Percentiles rank a stretch among this genome's conserved stretches.
phyloP scores from a whole-genome alignment of 2,113 vertebrate species.

The Pangasianodon hypophthalmus region DNA sequence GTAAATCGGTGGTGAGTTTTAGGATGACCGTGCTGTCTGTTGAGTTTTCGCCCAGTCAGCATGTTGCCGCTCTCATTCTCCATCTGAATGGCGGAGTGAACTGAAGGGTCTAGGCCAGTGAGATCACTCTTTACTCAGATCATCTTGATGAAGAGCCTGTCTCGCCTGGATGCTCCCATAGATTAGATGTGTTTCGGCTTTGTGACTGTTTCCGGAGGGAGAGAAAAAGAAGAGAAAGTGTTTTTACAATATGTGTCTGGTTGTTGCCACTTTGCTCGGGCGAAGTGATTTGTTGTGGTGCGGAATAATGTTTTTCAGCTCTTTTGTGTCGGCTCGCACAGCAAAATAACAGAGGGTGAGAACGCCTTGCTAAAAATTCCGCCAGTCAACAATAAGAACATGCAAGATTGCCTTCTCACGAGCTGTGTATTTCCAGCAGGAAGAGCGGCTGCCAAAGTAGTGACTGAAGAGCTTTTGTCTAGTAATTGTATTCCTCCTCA shows the following conservation, averaged over 20 bases:
- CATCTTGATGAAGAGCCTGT: slow-evolving; percentile 47
- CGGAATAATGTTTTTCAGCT: slow-evolving; percentile 14
- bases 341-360: slow-evolving; percentile 24
- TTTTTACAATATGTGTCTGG: neutral
- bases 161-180: slow-evolving; percentile 26
- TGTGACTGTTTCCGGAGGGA: slow-evolving; percentile 13
- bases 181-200: slow-evolving; percentile 40
- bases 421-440: slow-evolving; percentile 37
- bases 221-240: neutral
- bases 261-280: neutral
- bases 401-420: slow-evolving; percentile 31
- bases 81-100: slow-evolving; percentile 38
- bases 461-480: slow-evolving; percentile 44
- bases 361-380: slow-evolving; percentile 37
- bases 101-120: slow-evolving; percentile 39
- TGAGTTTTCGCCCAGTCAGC: slow-evolving; percentile 51
- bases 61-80: slow-evolving; percentile 42
- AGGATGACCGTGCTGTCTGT: slow-evolving; percentile 31
- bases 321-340: slow-evolving; percentile 30
- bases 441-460: slow-evolving; percentile 38
- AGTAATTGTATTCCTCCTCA: slow-evolving; percentile 56
- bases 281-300: slow-evolving; percentile 34
- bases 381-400: slow-evolving; percentile 40
- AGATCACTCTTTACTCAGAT: slow-evolving; percentile 44
- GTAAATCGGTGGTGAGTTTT: slow-evolving; percentile 5